Evolutionary conservation across 2,113 vertebrate genomes (phyloP), one percentile per base, ranked within the genome.

Genomic region (Leucopsar rothschildi): DNA sequence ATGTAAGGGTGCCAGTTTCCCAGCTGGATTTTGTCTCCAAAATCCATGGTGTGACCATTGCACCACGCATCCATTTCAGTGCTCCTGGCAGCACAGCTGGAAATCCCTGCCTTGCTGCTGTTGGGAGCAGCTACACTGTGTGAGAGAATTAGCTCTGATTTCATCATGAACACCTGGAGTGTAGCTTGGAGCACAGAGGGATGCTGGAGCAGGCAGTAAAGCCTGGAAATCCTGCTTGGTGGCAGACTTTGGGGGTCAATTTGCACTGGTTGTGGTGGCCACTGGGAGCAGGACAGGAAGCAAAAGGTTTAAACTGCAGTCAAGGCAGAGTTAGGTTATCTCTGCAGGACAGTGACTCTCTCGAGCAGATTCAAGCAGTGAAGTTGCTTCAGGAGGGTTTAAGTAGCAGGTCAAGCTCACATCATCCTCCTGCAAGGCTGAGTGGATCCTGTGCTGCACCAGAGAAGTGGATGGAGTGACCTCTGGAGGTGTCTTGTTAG

Each of bases 1-100:
- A 15, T 17, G 44, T n/a, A 11, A 79, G 13, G 33, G 19, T 2
- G 0, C 23, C 29, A 29, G 23, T 75, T 92, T 87, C 33, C 61
- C 44, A 71, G 25, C 12, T 82, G 53, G 57, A 31, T 92, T 93
- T 93, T 78, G 23, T 22, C 23, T 44, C 60, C 65, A 21, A 42
- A 91, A 31, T n/a, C 42, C 8, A 0, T 0, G 0, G 4, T 28
- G 60, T 73, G 72, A 52, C 55, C n/a, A 10, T 2, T 27, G 14
- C 44, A 37, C 18, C 44, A 37, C 18, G 1, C 11, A 29, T 39
- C 55, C 59, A 21, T 57, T 57, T 24, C n/a, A 44, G 5, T 19
- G 55, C 19, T 57, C 4, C 60, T 73, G 69, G n/a, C 45, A 76
- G 49, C 2, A 0, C 72, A 55, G 66, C 63, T 86, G 83, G 49